phyloP scores from a whole-genome alignment of 1,140 invertebrate genomes.

The Choristoneura fumiferana region DNA sequence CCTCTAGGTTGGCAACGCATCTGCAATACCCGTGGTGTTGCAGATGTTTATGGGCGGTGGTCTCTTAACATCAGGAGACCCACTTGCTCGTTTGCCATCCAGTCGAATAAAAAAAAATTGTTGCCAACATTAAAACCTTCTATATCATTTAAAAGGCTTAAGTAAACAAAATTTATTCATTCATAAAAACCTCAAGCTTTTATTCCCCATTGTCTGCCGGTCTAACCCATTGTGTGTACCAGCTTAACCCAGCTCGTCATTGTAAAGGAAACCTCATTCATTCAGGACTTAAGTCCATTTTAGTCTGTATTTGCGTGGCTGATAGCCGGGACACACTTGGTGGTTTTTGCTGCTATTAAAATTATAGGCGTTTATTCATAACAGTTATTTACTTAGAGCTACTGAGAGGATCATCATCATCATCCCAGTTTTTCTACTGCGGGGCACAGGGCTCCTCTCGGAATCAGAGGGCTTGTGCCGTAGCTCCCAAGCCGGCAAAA shows the following conservation, averaged over 20 bases:
- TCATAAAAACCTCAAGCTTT: background rate
- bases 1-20: too few species aligned
- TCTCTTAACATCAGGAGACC: too few species aligned
- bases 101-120: too few species aligned
- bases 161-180: too few species aligned
- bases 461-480: too few species aligned
- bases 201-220: background rate
- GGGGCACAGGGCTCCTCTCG: too few species aligned
- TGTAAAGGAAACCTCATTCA: constrained; percentile 1
- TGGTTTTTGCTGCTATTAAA: constrained; percentile 1
- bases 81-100: too few species aligned
- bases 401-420: too few species aligned
- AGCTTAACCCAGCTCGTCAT: background rate
- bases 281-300: background rate
- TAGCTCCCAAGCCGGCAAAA: too few species aligned
- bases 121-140: constrained; percentile 3
- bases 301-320: background rate
- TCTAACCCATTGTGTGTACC: background rate
- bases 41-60: too few species aligned
- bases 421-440: too few species aligned
- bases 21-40: too few species aligned
- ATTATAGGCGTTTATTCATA: constrained; percentile 1
- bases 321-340: background rate
- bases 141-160: constrained; percentile 12
- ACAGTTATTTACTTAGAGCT: background rate